A percentile compares a stretch with the other conserved stretches of the same genome.
These are phyloP conservation scores for Piliocolobus tephrosceles DNA, from an alignment of 2,113 vertebrate genomes.

Conservation along the genomic window DNA sequence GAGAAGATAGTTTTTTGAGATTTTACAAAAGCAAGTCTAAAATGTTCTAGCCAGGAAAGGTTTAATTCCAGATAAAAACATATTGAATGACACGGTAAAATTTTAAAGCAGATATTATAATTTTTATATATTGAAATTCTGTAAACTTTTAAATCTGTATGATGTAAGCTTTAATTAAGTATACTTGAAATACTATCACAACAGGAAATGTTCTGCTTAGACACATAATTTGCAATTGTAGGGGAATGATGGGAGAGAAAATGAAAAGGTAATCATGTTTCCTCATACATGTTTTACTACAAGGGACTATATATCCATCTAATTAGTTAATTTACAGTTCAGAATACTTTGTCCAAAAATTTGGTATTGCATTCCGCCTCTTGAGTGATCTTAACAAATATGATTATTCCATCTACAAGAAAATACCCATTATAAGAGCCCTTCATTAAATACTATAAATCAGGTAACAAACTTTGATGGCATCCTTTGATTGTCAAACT, in stretches of 20 bases:
- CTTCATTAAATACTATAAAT: not conserved
- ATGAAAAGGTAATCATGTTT: not conserved
- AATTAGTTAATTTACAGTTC: conserved; percentile 15
- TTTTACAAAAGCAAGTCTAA: not conserved
- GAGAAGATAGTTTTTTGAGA: conserved; percentile 12
- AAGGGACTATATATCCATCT: not conserved
- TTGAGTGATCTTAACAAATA: conserved; percentile 5
- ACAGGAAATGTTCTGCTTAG: not conserved
- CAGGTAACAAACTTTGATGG: not conserved
- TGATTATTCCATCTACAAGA: not conserved
- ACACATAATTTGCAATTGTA: not conserved
- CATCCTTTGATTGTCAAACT: not conserved
- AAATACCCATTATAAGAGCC: conserved; percentile 24
- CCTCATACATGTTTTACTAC: not conserved
- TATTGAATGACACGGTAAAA: not conserved
- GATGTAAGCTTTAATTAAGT: not conserved
- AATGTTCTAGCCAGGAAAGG: not conserved
- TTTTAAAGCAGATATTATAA: conserved; percentile 1
- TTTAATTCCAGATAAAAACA: conserved; percentile 38
- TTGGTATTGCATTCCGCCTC: not conserved
- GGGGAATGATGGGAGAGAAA: not conserved
- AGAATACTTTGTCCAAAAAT: not conserved
- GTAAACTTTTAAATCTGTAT: not conserved
- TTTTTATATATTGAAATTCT: not conserved
- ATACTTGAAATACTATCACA: not conserved